Conservation (phyloP, 2,797 vertebrate species). For the Smutsia gigantea region DNA sequence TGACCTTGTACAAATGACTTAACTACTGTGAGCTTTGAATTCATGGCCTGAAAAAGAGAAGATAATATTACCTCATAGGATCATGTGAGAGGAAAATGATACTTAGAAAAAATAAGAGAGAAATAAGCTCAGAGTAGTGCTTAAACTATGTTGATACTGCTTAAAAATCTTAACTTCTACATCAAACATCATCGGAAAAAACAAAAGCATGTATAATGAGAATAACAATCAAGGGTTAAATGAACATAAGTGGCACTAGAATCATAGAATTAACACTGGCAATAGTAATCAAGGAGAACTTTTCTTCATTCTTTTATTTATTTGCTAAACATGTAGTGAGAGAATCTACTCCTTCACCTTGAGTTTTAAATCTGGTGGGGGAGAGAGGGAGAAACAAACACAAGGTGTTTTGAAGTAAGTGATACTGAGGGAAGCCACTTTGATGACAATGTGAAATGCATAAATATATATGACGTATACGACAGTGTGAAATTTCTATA, state of each 20-base stretch:
- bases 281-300: background rate
- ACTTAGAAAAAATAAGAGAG: background rate
- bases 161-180: background rate
- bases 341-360: background rate
- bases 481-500: background rate
- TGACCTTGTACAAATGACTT: background rate
- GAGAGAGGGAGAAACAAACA: background rate
- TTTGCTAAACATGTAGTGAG: background rate
- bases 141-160: background rate
- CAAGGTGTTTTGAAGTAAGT: background rate
- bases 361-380: background rate
- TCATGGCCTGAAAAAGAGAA: background rate
- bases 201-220: background rate
- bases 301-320: background rate
- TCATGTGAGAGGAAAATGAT: background rate
- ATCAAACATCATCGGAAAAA: background rate
- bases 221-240: background rate
- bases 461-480: background rate
- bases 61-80: background rate
- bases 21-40: background rate
- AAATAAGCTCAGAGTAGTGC: background rate
- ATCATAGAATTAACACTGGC: background rate
- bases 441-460: background rate
- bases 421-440: background rate
- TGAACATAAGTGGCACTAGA: background rate